Evolutionary conservation across 2,797 vertebrate species (phyloP).

Genomic region (Tympanoctomys barrerae): DNA sequence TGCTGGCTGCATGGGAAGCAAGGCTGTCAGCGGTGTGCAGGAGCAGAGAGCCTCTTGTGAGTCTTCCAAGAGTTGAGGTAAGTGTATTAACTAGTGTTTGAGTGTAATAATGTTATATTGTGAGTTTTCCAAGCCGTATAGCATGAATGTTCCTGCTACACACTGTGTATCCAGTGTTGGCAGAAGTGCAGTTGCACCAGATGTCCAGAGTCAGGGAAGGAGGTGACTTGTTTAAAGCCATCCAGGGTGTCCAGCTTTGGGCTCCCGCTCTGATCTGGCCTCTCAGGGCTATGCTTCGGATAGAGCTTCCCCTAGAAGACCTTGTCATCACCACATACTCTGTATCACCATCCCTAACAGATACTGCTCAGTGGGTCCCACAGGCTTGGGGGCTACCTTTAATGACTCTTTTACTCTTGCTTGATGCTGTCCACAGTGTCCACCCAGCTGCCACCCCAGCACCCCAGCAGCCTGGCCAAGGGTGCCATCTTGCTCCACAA

Average conservation of each 20-base stretch:
- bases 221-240: background rate
- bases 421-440: background rate
- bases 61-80: background rate
- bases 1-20: no score
- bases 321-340: background rate
- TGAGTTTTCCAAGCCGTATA: background rate
- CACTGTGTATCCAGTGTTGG: background rate
- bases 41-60: background rate
- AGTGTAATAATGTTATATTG: background rate
- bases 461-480: background rate
- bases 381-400: background rate
- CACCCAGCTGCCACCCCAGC: background rate
- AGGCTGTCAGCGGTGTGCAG: no score
- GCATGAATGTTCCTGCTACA: background rate
- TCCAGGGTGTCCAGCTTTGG: background rate
- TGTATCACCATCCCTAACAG: background rate
- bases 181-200: background rate
- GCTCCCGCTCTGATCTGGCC: background rate
- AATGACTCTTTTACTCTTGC: background rate
- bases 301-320: background rate
- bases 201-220: background rate
- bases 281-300: background rate
- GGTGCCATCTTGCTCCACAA: rapidly evolving
- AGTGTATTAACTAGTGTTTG: background rate
- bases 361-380: background rate